Conservation (phyloP, 2,797 vertebrate genomes). For the Garrulus glandarius region DNA sequence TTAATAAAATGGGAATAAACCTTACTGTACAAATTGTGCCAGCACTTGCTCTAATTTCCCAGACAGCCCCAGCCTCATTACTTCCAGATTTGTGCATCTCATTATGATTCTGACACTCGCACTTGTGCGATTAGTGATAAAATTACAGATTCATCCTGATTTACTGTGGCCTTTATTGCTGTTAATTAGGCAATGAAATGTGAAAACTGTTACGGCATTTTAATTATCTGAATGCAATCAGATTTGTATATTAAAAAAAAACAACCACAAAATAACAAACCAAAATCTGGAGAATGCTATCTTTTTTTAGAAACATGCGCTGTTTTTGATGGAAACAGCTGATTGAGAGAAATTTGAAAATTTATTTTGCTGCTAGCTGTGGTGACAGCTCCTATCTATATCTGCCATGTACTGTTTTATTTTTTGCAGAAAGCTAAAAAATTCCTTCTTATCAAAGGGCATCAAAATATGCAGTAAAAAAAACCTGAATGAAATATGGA, state of each 20-base stretch:
- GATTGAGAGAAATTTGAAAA: background rate
- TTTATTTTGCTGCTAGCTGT: background rate
- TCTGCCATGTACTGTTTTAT: background rate
- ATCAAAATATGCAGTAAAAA: background rate
- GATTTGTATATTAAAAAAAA: constrained; percentile 30
- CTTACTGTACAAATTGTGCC: constrained; percentile 56
- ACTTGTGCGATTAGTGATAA: constrained; percentile 61
- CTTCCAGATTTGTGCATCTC: constrained; percentile 68
- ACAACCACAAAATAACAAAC: background rate
- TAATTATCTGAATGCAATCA: constrained; percentile 65
- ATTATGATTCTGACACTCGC: constrained; percentile 64
- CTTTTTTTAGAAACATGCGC: background rate
- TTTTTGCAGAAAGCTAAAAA: background rate
- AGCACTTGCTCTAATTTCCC: constrained; percentile 54
- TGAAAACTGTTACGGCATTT: constrained; percentile 66
- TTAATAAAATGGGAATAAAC: constrained; percentile 65
- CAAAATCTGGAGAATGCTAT: background rate
- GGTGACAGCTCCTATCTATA: background rate
- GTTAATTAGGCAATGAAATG: constrained; percentile 74
- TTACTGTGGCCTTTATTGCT: constrained; percentile 70
- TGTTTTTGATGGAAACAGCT: background rate
- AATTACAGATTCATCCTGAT: constrained; percentile 70
- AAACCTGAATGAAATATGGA: background rate
- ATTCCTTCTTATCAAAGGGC: background rate
- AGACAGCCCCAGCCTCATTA: constrained; percentile 67